Base-by-base conservation (phyloP, 2,113 vertebrate genomes). In the Cheilinus undulatus region DNA sequence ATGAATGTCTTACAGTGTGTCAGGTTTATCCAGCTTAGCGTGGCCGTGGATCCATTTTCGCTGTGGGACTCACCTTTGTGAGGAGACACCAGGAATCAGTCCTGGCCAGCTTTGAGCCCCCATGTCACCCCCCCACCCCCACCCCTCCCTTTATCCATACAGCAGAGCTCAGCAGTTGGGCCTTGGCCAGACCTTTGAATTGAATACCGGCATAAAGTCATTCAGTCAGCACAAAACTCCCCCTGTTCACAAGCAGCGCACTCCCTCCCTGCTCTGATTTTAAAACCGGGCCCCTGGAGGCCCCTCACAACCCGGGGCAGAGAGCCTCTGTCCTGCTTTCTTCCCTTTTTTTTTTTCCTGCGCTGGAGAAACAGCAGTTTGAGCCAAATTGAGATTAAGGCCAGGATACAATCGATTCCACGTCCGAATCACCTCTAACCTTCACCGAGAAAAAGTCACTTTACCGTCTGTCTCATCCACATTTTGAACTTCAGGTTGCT, bases 371-470 rank as follows among this genome's bases (percentile, higher is more conserved):
- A 86, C 66, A 86, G 69, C 79, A 78, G 80, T 86, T 91, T 69
- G 80, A 91, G 93, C 91, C 91, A 90, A 89, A 90, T 89, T 92
- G 92, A 94, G 91, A 94, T 94, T 93, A 93, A 90, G 58, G 68
- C 85, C 84, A 73, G 85, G 80, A 86, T 90, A 82, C 88, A 88
- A 91, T 91, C 81, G 61, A 90, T 90, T 66, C 67, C 63, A 51
- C 42, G n/a, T 73, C 59, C 49, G 69, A 68, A 81, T 82, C 82
- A 77, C 62, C 50, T 74, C 58, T 53, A 84, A 84, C 71, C 78
- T 85, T 86, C 84, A 80, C 59, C 69, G 57, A 78, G 68, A 67
- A 19, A 43, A 67, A 88, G 75, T 80, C 81, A 69, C 82, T 65
- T 38, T 68, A 43, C 42, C 34, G 51, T 80, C 74, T 3, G 23